Conservation (phyloP, 35 echinoderm and acorn worm genomes). For the Diadema setosum region DNA sequence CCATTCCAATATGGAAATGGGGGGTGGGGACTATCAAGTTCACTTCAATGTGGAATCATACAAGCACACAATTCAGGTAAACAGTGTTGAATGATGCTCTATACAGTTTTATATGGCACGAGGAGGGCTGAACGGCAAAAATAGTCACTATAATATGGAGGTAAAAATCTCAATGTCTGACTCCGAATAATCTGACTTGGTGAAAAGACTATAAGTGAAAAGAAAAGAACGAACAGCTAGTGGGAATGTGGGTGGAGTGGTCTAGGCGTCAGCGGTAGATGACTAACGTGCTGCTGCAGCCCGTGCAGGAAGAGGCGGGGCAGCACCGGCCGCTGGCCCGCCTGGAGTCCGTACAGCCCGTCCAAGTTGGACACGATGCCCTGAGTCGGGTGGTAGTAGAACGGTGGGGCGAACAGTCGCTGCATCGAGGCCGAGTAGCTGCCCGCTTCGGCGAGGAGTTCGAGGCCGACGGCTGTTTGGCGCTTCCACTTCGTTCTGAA, state of each 20-base stretch:
- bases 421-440: slow-evolving; percentile 91
- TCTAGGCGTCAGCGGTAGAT: slow-evolving; percentile 57
- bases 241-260: slow-evolving; percentile 65
- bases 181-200: too few species aligned
- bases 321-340: slow-evolving; percentile 67
- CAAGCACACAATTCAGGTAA: too few species aligned
- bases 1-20: too few species aligned
- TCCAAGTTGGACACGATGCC: slow-evolving; percentile 77
- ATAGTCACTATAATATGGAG: too few species aligned
- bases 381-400: slow-evolving; percentile 87
- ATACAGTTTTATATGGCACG: too few species aligned
- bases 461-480: slow-evolving; percentile 92
- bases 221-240: too few species aligned
- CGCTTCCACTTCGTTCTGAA: slow-evolving; percentile 99
- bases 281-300: slow-evolving; percentile 73
- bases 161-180: too few species aligned
- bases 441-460: slow-evolving; percentile 91
- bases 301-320: slow-evolving; percentile 74
- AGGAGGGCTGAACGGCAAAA: too few species aligned
- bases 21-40: too few species aligned
- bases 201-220: too few species aligned
- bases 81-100: too few species aligned
- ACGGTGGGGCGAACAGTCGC: slow-evolving; percentile 81
- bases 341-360: slow-evolving; percentile 60
- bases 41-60: too few species aligned